phyloP scores from a whole-genome alignment of 2,797 vertebrate genomes.

The Falco concolor region DNA sequence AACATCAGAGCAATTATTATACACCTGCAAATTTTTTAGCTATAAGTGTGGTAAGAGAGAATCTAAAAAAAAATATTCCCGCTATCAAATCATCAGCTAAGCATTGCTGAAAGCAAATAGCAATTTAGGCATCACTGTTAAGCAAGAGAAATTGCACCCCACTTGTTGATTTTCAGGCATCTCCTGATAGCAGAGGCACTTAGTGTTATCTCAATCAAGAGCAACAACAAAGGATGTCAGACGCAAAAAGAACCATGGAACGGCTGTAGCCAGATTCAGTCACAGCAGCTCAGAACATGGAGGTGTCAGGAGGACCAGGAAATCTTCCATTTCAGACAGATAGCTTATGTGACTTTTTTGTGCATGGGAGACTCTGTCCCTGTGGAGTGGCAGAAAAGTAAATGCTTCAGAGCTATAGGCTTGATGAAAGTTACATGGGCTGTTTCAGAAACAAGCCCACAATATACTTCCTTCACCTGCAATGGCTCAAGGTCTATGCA shows the following conservation, averaged over 20 bases:
- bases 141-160: constrained; percentile 18
- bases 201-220: constrained; percentile 7
- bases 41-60: background rate
- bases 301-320: background rate
- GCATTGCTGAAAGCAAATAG: constrained; percentile 36
- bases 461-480: background rate
- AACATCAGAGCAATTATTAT: constrained; percentile 1
- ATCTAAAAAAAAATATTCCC: background rate
- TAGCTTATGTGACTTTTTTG: background rate
- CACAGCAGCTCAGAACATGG: background rate
- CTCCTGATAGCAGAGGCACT: background rate
- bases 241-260: background rate
- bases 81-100: constrained; percentile 26
- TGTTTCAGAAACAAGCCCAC: background rate
- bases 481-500: background rate
- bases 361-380: background rate
- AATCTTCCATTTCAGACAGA: background rate
- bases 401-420: background rate
- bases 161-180: constrained; percentile 32
- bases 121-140: constrained; percentile 36
- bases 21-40: background rate
- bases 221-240: constrained; percentile 8
- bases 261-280: background rate
- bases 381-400: background rate
- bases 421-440: background rate